A percentile compares a stretch with the other conserved stretches of the same genome.
These are phyloP conservation scores for Melipona beecheii DNA, from an alignment of 2,888 invertebrate genomes.

Conservation along the genomic window DNA sequence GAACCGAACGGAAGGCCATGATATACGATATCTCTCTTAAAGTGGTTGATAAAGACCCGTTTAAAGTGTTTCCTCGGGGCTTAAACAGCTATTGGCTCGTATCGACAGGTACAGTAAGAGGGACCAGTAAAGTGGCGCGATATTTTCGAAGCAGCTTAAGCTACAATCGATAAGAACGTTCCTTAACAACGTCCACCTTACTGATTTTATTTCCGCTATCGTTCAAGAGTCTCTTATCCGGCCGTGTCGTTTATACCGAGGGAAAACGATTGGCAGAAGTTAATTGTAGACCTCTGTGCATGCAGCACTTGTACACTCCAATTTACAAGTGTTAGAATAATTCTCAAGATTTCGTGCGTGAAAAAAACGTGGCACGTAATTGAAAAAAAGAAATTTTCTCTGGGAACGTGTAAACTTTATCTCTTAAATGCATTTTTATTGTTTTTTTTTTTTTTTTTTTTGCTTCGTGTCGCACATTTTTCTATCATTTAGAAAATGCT, in stretches of 20 bases:
- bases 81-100: constrained; percentile 1
- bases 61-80: constrained; percentile 9
- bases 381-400: too few relatives aligned
- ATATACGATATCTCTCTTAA: background rate
- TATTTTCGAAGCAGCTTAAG: constrained; percentile 12
- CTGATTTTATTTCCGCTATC: constrained; percentile 4
- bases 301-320: too few relatives aligned
- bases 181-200: constrained; percentile 5
- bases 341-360: too few relatives aligned
- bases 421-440: too few relatives aligned
- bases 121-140: background rate
- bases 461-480: too few relatives aligned
- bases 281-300: background rate
- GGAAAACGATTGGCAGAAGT: background rate
- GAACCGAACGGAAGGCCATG: background rate
- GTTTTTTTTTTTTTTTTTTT: too few relatives aligned
- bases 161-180: background rate
- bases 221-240: background rate
- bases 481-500: too few relatives aligned
- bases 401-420: too few relatives aligned
- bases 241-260: background rate
- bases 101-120: constrained; percentile 11
- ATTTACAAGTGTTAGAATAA: too few relatives aligned
- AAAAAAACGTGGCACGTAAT: too few relatives aligned
- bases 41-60: background rate